Evolutionary conservation across 2,113 vertebrate species (phyloP), one percentile per base, ranked within the genome.

Genomic region (Campylorhamphus procurvoides): DNA sequence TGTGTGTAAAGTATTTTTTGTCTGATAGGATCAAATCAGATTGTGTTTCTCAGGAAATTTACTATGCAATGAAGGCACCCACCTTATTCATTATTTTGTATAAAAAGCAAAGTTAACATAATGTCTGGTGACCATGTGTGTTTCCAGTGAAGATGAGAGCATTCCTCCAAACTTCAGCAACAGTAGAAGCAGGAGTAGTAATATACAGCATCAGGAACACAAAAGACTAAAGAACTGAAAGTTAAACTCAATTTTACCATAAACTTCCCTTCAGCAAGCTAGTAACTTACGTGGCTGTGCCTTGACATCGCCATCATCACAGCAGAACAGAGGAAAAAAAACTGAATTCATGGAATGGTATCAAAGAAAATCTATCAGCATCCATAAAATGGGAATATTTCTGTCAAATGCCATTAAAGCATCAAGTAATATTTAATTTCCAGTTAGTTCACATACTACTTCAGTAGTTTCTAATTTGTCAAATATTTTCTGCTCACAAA

Each of bases 401-500:
- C 25, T 7, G 4, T 44, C 7, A 56, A 75, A 8, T 33, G 4
- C 9, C 22, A 28, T 75, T 78, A 67, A 73, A 80, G 2, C 7
- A 47, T 63, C 15, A 33, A 33, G 6, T 33, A 22, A 63, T 69
- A 50, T 86, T 88, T 80, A 40, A 49, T 74, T 73, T 84, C 7
- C 14, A 78, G 12, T 39, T 75, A 74, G 28, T 78, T 31, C 31
- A 53, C 24, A 49, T 53, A 16, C 18, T 42, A 62, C 35, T 87
- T 58, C 42, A 75, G 7, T 67, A 18, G 13, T 14, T 93, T 87
- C 16, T 85, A 42, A 37, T 60, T 83, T 3, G 1, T 49, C 39
- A 78, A 68, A 66, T 84, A 68, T 93, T 96, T 96, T 72, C 47
- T 78, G 55, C 29, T 95, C 83, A 85, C 29, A 93, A 56, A 60